These are phyloP conservation scores for Octonoba sinensis DNA, from an alignment of 2,888 invertebrate species.

Conservation along the genomic window DNA sequence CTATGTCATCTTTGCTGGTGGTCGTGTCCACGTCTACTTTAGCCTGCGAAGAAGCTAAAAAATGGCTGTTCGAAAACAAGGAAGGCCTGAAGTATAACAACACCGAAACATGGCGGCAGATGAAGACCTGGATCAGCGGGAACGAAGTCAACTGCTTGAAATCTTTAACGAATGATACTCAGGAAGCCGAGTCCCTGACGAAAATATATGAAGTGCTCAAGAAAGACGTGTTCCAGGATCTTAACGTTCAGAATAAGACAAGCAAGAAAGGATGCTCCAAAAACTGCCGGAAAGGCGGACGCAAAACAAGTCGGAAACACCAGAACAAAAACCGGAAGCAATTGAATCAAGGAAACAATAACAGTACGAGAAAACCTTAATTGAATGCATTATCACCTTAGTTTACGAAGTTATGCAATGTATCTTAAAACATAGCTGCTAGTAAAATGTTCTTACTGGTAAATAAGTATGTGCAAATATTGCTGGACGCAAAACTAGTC, in stretches of 20 bases:
- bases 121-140: constrained; percentile 49
- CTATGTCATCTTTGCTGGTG: no score
- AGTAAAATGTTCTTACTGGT: no score
- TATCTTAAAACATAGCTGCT: no score
- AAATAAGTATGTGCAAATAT: no score
- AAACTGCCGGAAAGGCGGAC: background rate
- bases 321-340: no score
- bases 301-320: no score
- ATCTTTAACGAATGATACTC: constrained; percentile 27
- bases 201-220: constrained; percentile 27
- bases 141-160: constrained; percentile 38
- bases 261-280: constrained; percentile 1
- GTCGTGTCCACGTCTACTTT: no score
- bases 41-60: constrained; percentile 34
- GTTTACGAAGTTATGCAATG: no score
- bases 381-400: no score
- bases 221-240: constrained; percentile 32
- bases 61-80: constrained; percentile 22
- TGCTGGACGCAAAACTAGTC: no score
- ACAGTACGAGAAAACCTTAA: no score
- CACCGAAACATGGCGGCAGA: constrained; percentile 30
- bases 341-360: no score
- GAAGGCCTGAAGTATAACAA: constrained; percentile 15
- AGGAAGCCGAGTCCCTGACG: constrained; percentile 14
- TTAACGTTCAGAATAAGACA: background rate